Evolutionary conservation across 1,140 invertebrate genomes (phyloP).

Genomic region (Aphelinus atriplicis): DNA sequence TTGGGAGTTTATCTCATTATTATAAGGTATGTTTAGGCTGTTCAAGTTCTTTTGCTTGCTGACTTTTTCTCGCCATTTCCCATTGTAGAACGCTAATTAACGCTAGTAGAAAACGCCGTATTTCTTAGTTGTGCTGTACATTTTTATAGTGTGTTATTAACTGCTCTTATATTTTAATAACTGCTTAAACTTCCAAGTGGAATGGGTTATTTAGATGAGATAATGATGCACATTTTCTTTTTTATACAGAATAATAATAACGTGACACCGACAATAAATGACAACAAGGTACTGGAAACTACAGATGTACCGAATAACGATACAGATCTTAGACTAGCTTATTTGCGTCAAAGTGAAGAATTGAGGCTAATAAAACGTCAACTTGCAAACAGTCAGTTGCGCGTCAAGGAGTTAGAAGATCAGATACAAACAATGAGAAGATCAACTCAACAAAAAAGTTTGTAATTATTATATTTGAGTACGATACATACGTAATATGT

Average conservation of each 20-base stretch:
- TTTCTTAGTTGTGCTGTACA: neutral
- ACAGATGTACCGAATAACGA: slow-evolving; percentile 61
- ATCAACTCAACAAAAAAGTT: slow-evolving; percentile 63
- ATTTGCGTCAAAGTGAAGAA: slow-evolving; percentile 82
- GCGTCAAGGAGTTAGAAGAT: slow-evolving; percentile 81
- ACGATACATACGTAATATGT: slow-evolving; percentile 34
- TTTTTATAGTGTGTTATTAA: slow-evolving; percentile 22
- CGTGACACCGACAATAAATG: slow-evolving; percentile 50
- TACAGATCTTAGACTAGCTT: slow-evolving; percentile 76
- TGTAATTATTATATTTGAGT: slow-evolving; percentile 40
- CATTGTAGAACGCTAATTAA: slow-evolving; percentile 18
- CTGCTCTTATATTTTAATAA: slow-evolving; percentile 13
- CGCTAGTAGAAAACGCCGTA: neutral
- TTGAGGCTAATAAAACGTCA: slow-evolving; percentile 78
- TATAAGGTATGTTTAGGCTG: slow-evolving; percentile 48
- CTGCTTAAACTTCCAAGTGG: neutral
- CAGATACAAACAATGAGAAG: slow-evolving; percentile 64
- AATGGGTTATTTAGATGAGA: too few species aligned
- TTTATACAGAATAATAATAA: slow-evolving; percentile 47
- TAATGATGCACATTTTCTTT: slow-evolving; percentile 5
- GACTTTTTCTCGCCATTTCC: slow-evolving; percentile 37
- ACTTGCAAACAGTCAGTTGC: slow-evolving; percentile 77
- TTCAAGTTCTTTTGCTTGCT: slow-evolving; percentile 30
- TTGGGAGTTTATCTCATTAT: slow-evolving; percentile 52
- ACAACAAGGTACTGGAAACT: slow-evolving; percentile 59